Evolutionary conservation across 1,140 invertebrate species (phyloP).

Genomic region (Maniola jurtina): DNA sequence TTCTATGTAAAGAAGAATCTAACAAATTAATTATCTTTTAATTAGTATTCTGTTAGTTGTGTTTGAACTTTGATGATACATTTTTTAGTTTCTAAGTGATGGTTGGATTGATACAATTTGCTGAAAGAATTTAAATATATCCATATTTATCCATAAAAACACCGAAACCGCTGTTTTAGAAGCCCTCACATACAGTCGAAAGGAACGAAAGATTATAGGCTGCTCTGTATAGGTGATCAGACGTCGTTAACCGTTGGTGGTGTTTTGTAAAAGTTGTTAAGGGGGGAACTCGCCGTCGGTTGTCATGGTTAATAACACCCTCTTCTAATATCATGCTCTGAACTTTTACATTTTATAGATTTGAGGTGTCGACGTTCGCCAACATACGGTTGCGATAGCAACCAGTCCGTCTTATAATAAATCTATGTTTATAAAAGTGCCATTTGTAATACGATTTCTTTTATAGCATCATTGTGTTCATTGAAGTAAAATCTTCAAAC

Average conservation of each 20-base stretch:
- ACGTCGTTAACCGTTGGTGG: slow-evolving; percentile 60
- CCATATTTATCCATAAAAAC: neutral
- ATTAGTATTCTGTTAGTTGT: too few relatives aligned
- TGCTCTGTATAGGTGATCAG: slow-evolving; percentile 69
- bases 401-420: slow-evolving; percentile 56
- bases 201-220: slow-evolving; percentile 64
- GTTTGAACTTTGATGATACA: too few relatives aligned
- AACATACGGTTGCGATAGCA: slow-evolving; percentile 53
- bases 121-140: neutral
- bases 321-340: slow-evolving; percentile 37
- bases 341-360: slow-evolving; percentile 36
- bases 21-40: too few relatives aligned
- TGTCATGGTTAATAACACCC: slow-evolving; percentile 74
- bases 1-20: too few relatives aligned
- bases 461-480: slow-evolving; percentile 26
- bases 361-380: slow-evolving; percentile 17
- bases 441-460: slow-evolving; percentile 40
- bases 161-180: slow-evolving; percentile 17
- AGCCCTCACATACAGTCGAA: slow-evolving; percentile 43
- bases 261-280: slow-evolving; percentile 65
- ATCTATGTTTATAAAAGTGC: too few relatives aligned
- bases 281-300: slow-evolving; percentile 47
- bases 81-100: neutral
- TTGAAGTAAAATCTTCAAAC: neutral
- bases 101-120: neutral